Conservation (phyloP, 2,113 vertebrate genomes). For the Equus przewalskii region DNA sequence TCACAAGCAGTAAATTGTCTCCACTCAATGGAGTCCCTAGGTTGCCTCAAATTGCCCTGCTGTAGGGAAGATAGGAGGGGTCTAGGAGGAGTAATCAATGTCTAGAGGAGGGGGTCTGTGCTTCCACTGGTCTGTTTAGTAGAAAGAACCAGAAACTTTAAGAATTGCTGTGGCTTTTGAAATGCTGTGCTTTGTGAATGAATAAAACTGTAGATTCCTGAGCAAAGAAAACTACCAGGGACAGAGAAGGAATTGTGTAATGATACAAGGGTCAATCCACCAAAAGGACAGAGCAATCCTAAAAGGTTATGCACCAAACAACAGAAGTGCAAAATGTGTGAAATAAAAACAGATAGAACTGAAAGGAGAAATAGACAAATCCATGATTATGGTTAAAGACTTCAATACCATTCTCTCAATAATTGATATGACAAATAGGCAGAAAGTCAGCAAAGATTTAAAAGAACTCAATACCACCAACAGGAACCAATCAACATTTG, state of each 20-base stretch:
- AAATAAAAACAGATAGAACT: not conserved
- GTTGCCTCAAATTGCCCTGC: not conserved
- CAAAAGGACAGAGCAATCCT: not conserved
- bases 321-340: not conserved
- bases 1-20: not conserved
- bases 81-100: not conserved
- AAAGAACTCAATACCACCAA: not conserved
- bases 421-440: not conserved
- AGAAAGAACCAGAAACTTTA: not conserved
- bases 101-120: not conserved
- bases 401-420: not conserved
- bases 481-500: not conserved
- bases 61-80: not conserved
- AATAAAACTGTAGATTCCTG: slow-evolving; percentile 23
- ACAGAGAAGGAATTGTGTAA: not conserved
- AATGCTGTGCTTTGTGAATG: not conserved
- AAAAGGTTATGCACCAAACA: not conserved
- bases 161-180: not conserved
- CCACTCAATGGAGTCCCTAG: not conserved
- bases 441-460: not conserved
- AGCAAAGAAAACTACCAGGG: not conserved
- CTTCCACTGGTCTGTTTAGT: not conserved
- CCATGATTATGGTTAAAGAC: not conserved
- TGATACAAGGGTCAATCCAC: not conserved
- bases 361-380: not conserved